These are phyloP conservation scores for Felis chaus DNA, from an alignment of 2,113 vertebrate genomes.

Conservation along the genomic window DNA sequence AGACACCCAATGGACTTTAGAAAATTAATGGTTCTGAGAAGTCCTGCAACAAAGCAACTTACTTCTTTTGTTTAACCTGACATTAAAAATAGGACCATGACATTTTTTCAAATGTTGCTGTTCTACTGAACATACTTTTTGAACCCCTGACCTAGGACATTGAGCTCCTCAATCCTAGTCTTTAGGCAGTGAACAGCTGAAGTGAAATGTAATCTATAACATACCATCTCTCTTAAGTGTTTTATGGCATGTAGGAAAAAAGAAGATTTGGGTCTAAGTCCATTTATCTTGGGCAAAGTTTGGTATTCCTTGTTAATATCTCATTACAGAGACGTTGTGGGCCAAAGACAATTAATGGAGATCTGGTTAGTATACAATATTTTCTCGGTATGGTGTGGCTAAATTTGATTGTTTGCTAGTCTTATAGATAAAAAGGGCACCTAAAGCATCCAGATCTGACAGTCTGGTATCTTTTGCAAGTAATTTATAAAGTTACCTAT, in stretches of 20 bases:
- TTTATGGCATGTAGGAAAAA: neutral
- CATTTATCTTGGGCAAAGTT: slow-evolving; percentile 2
- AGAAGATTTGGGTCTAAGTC: neutral
- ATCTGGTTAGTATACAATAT: neutral
- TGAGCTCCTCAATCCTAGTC: neutral
- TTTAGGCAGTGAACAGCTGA: neutral
- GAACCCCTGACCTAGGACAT: neutral
- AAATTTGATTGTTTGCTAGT: neutral
- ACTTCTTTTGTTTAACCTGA: neutral
- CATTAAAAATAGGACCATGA: neutral
- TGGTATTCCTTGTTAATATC: neutral
- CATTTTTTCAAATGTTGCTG: neutral
- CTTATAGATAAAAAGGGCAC: neutral
- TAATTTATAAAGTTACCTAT: neutral
- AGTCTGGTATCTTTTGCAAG: neutral
- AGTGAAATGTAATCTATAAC: neutral
- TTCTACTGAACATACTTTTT: neutral
- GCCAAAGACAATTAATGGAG: neutral
- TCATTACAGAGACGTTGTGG: neutral
- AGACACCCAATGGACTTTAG: neutral
- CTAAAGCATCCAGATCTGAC: neutral
- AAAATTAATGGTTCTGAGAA: neutral
- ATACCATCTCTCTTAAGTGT: neutral
- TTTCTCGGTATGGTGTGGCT: neutral
- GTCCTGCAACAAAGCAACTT: neutral